Evolutionary conservation across 2,888 invertebrate genomes (phyloP).

Genomic region (Microctonus aethiopoides): DNA sequence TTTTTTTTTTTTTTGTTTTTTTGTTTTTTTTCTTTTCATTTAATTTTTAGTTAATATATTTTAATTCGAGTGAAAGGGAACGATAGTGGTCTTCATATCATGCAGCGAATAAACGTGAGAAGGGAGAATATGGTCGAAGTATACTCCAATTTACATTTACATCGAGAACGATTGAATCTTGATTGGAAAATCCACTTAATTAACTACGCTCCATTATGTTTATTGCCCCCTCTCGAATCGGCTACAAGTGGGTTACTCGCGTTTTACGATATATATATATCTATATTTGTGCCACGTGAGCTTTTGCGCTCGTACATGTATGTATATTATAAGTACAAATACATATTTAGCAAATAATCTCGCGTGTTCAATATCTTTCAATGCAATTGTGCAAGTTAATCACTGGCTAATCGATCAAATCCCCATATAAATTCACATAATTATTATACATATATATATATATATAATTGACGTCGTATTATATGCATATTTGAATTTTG

Average conservation of each 20-base stretch:
- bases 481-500: too few species aligned
- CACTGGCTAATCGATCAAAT: constrained; percentile 6
- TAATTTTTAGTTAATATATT: background rate
- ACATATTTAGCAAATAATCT: background rate
- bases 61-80: background rate
- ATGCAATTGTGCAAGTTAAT: constrained; percentile 12
- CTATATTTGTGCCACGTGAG: background rate
- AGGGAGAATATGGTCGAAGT: background rate
- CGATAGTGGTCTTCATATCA: background rate
- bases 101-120: background rate
- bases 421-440: background rate
- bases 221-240: constrained; percentile 46
- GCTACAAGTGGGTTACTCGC: constrained; percentile 29
- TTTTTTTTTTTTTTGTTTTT: background rate
- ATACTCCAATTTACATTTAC: constrained; percentile 59
- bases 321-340: background rate
- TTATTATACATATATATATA: background rate
- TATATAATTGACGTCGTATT: too few species aligned
- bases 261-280: background rate
- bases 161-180: constrained; percentile 63
- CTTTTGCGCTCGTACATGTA: too few species aligned
- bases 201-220: constrained; percentile 58
- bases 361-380: constrained; percentile 23
- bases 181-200: constrained; percentile 63
- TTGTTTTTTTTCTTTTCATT: background rate